Conservation (phyloP, 2,888 invertebrate genomes). For the Trichacis sp. region DNA sequence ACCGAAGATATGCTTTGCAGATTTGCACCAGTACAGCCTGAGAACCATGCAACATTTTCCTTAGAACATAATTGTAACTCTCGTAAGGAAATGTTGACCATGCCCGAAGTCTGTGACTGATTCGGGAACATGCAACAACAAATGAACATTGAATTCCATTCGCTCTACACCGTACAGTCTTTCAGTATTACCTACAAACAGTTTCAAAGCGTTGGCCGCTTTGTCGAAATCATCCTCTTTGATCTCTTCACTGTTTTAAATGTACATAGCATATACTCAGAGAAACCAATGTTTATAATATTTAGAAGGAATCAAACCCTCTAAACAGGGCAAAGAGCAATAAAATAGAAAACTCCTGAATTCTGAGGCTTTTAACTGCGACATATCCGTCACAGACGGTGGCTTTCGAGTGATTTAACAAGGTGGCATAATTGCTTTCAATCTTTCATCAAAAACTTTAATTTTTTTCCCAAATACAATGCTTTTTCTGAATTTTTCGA, state of each 20-base stretch:
- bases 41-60: background rate
- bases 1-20: too few species aligned
- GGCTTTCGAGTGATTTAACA: slow-evolving; percentile 17
- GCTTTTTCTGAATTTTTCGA: background rate
- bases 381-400: background rate
- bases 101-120: slow-evolving; percentile 11
- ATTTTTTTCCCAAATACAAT: slow-evolving; percentile 11
- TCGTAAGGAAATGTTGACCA: slow-evolving; percentile 17
- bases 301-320: background rate
- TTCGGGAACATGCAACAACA: slow-evolving; percentile 14
- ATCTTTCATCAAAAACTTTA: background rate
- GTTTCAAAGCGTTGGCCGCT: background rate
- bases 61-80: too few species aligned
- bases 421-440: slow-evolving; percentile 9
- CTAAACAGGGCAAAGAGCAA: slow-evolving; percentile 9
- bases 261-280: slow-evolving; percentile 7
- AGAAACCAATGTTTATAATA: slow-evolving; percentile 13
- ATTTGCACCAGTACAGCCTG: too few species aligned
- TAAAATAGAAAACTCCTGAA: slow-evolving; percentile 19
- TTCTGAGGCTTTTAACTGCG: slow-evolving; percentile 15
- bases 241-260: slow-evolving; percentile 5
- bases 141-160: slow-evolving; percentile 22
- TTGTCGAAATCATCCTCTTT: too few species aligned
- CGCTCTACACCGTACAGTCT: slow-evolving; percentile 8
- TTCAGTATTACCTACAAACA: slow-evolving; percentile 5